These are phyloP conservation scores for Tuta absoluta DNA, from an alignment of 2,888 invertebrate species.

Conservation along the genomic window DNA sequence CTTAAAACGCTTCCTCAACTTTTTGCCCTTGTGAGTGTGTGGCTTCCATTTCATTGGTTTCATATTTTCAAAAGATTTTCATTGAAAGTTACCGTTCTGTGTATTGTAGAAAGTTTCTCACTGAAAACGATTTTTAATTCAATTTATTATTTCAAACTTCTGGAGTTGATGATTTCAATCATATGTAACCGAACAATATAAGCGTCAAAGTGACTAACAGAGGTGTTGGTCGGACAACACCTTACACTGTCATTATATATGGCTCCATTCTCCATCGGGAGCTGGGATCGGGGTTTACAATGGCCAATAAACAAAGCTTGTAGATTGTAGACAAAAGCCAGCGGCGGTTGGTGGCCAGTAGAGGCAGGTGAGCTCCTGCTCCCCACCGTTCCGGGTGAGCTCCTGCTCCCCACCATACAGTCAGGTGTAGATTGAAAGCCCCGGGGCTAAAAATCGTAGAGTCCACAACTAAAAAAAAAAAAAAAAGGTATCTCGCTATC, in stretches of 20 bases:
- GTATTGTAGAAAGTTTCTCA: neutral
- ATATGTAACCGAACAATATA: conserved; percentile 37
- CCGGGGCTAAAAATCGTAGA: too few species aligned
- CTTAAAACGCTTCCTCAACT: conserved; percentile 3
- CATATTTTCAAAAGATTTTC: neutral
- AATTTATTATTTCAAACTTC: neutral
- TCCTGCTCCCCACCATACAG: too few species aligned
- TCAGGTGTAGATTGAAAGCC: too few species aligned
- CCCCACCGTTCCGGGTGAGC: too few species aligned
- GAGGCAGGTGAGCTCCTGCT: too few species aligned
- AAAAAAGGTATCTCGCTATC: conserved; percentile 68
- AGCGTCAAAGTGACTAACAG: conserved; percentile 39
- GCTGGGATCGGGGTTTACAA: conserved; percentile 65
- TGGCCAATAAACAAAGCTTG: conserved; percentile 74
- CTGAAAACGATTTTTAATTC: neutral
- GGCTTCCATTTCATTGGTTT: conserved; percentile 26
- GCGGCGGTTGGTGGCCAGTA: conserved; percentile 56
- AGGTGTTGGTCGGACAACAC: conserved; percentile 37
- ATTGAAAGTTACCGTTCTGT: neutral
- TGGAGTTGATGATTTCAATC: neutral
- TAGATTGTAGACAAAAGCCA: conserved; percentile 68
- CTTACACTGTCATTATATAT: conserved; percentile 55
- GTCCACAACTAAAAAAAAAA: too few species aligned
- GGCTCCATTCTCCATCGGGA: conserved; percentile 63
- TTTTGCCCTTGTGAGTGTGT: neutral